phyloP scores from a whole-genome alignment of 2,888 invertebrate species.

The Conchocele bisecta region DNA sequence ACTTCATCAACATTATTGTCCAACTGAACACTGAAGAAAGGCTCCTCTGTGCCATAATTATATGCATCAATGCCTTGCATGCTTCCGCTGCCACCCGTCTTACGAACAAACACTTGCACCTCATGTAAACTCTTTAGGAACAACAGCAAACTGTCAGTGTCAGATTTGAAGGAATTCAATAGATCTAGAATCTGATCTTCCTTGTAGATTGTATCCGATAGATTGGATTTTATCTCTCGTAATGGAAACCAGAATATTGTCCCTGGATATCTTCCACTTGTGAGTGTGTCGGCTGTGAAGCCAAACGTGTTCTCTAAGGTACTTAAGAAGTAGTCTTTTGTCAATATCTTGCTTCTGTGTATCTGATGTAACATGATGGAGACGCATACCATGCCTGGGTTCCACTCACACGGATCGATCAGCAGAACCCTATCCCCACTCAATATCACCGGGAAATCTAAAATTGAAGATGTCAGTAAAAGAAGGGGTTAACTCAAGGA shows the following conservation, averaged over 20 bases:
- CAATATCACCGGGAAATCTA: conserved; percentile 48
- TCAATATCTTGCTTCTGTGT: conserved; percentile 7
- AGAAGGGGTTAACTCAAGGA: too few species aligned
- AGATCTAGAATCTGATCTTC: conserved; percentile 65
- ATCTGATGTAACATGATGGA: conserved; percentile 17
- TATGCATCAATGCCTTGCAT: too few species aligned
- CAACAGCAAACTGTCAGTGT: conserved; percentile 71
- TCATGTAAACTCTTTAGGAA: conserved; percentile 74
- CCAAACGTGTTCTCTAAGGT: conserved; percentile 67
- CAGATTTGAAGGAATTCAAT: conserved; percentile 68
- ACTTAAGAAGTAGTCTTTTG: conserved; percentile 18
- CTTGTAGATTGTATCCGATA: conserved; percentile 69
- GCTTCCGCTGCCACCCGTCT: too few species aligned
- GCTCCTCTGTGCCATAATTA: conserved; percentile 2
- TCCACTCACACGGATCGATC: conserved; percentile 32
- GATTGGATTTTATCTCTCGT: conserved; percentile 60
- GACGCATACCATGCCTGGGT: conserved; percentile 17
- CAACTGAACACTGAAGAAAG: conserved; percentile 1
- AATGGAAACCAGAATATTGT: conserved; percentile 79
- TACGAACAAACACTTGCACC: conserved; percentile 70
- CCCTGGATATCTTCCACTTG: conserved; percentile 64
- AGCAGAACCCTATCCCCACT: conserved; percentile 46
- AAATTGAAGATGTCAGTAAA: too few species aligned
- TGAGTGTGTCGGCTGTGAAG: conserved; percentile 33
- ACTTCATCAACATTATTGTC: conserved; percentile 1